A percentile compares a stretch with the other conserved stretches of the same genome.
These are phyloP conservation scores for Drosophila mayaguana DNA, from an alignment of 2,888 invertebrate species.

Conservation along the genomic window DNA sequence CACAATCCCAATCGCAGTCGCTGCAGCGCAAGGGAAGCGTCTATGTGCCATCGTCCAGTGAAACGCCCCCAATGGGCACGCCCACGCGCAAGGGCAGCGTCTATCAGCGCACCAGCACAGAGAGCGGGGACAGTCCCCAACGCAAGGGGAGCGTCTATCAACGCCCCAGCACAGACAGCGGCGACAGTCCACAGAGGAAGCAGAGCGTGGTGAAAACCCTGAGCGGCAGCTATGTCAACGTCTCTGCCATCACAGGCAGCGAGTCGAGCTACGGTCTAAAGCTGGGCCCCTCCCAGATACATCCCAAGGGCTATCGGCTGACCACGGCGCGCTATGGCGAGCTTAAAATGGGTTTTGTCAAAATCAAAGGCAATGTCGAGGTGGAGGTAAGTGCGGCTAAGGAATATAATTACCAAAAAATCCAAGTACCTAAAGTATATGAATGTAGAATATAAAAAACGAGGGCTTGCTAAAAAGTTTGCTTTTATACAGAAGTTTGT, in stretches of 20 bases:
- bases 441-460: not conserved
- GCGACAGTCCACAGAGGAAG: conserved; percentile 69
- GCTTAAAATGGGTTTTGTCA: conserved; percentile 93
- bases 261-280: conserved; percentile 88
- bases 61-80: conserved; percentile 55
- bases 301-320: conserved; percentile 90
- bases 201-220: conserved; percentile 73
- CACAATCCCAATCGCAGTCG: conserved; percentile 19
- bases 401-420: not conserved
- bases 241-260: conserved; percentile 63
- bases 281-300: conserved; percentile 93
- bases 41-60: conserved; percentile 53
- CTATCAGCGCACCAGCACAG: conserved; percentile 61
- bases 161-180: conserved; percentile 34
- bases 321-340: conserved; percentile 91
- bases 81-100: conserved; percentile 67
- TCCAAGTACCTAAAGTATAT: too few relatives aligned
- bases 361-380: conserved; percentile 96
- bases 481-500: too few relatives aligned
- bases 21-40: conserved; percentile 73
- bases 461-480: too few relatives aligned
- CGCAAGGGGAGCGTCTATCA: conserved; percentile 67
- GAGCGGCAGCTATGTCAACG: conserved; percentile 73
- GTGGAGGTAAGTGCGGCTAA: conserved; percentile 88
- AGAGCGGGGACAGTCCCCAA: conserved; percentile 49